These are phyloP conservation scores for Caenorhabditis briggsae DNA, from an alignment of 1,140 invertebrate genomes.

Conservation along the genomic window DNA sequence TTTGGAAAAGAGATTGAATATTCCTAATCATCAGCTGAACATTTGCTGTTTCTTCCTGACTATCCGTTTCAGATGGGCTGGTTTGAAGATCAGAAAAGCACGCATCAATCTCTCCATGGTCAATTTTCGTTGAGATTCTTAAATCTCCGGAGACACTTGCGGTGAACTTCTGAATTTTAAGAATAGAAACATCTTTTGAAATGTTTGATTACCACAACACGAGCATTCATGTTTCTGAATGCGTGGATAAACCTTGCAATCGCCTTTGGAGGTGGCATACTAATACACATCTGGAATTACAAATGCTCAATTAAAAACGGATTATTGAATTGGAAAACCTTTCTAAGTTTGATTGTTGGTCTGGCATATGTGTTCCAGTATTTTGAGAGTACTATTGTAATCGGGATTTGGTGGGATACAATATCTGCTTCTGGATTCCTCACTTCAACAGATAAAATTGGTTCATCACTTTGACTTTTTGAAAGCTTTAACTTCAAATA, in stretches of 20 bases:
- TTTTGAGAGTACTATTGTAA: conserved; percentile 15
- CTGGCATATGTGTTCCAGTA: conserved; percentile 26
- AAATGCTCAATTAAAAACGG: too few relatives aligned
- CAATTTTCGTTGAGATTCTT: conserved; percentile 45
- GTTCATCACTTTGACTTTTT: conserved; percentile 26
- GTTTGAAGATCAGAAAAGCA: conserved; percentile 32
- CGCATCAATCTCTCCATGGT: conserved; percentile 18
- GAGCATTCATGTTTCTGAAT: conserved; percentile 30
- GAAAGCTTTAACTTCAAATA: conserved; percentile 30
- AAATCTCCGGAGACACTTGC: conserved; percentile 24
- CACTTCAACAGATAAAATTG: conserved; percentile 14
- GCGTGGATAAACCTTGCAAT: conserved; percentile 15
- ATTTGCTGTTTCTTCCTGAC: conserved; percentile 30
- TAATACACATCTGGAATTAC: conserved; percentile 6
- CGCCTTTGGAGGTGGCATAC: conserved; percentile 12
- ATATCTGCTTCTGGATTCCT: conserved; percentile 46
- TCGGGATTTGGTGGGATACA: conserved; percentile 38
- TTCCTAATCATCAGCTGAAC: conserved; percentile 35
- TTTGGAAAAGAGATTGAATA: conserved; percentile 22
- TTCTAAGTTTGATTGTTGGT: conserved; percentile 11
- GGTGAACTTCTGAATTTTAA: conserved; percentile 23
- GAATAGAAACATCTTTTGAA: neutral
- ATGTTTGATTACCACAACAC: neutral
- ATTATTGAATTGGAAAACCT: neutral
- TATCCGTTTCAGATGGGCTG: conserved; percentile 1